phyloP scores from a whole-genome alignment of 2,113 vertebrate species.

The Prunella himalayana region DNA sequence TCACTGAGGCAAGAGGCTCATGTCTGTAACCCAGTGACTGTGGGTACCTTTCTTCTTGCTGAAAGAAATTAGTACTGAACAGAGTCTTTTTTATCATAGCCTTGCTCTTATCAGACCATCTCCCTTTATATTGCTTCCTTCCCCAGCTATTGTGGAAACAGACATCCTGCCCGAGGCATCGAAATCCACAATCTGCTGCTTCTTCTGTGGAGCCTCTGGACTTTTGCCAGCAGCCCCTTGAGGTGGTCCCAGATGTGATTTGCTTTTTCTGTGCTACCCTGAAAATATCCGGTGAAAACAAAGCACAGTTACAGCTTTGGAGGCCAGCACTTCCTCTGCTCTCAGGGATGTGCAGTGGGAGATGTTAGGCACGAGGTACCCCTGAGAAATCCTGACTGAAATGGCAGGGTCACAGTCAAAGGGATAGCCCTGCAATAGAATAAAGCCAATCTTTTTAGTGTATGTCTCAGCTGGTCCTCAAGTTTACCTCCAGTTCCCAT shows the following conservation, averaged over 20 bases:
- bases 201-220: neutral
- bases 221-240: neutral
- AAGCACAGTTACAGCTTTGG: slow-evolving; percentile 3
- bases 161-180: slow-evolving; percentile 48
- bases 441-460: neutral
- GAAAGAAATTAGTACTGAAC: neutral
- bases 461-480: neutral
- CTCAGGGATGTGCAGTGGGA: slow-evolving; percentile 55
- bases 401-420: slow-evolving; percentile 22
- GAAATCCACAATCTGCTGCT: slow-evolving; percentile 40
- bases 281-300: slow-evolving; percentile 52
- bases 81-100: neutral
- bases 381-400: slow-evolving; percentile 8
- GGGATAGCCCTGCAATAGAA: slow-evolving; percentile 37
- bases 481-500: neutral
- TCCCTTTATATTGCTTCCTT: slow-evolving; percentile 47
- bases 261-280: slow-evolving; percentile 27
- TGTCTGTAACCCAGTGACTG: neutral
- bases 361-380: slow-evolving; percentile 34
- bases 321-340: slow-evolving; percentile 56
- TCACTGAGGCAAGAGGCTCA: neutral
- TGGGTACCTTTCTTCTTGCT: slow-evolving; percentile 20
- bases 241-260: slow-evolving; percentile 33
- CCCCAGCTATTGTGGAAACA: slow-evolving; percentile 34
- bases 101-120: neutral